phyloP scores from a whole-genome alignment of 2,113 vertebrate species.

The Nothobranchius kuhntae region DNA sequence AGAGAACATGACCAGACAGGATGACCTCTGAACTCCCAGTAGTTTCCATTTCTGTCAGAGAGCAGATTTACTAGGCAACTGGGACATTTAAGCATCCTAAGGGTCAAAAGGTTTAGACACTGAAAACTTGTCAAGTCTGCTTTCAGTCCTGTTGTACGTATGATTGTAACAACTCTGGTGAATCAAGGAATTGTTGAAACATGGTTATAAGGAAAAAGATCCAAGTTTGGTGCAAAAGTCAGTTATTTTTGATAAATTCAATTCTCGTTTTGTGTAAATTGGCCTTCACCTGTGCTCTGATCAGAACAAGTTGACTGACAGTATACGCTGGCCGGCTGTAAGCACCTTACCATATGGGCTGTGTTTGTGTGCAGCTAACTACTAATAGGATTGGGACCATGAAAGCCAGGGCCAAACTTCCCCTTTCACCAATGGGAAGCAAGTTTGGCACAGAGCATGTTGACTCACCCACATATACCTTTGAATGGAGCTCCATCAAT shows the following conservation, averaged over 20 bases:
- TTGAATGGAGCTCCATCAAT: conserved; percentile 35
- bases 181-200: conserved; percentile 1
- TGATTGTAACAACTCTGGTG: conserved; percentile 1
- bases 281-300: conserved; percentile 28
- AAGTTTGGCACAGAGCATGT: conserved; percentile 34
- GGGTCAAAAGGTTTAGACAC: conserved; percentile 13
- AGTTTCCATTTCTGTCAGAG: conserved; percentile 33
- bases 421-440: conserved; percentile 27
- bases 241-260: conserved; percentile 20
- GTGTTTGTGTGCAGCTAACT: conserved; percentile 57
- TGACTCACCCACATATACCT: conserved; percentile 6
- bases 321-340: conserved; percentile 31
- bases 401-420: conserved; percentile 45
- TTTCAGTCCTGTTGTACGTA: conserved; percentile 32
- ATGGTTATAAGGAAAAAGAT: conserved; percentile 6
- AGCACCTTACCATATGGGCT: conserved; percentile 71
- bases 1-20: conserved; percentile 37
- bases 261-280: conserved; percentile 15
- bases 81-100: conserved; percentile 31
- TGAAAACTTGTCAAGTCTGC: conserved; percentile 29
- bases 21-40: conserved; percentile 45
- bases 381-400: conserved; percentile 69
- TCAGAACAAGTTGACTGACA: conserved; percentile 38
- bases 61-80: conserved; percentile 39
- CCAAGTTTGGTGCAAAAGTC: not conserved